Evolutionary conservation across 2,113 vertebrate species (phyloP), one percentile per base, ranked within the genome.

Genomic region (Bubo scandiacus): DNA sequence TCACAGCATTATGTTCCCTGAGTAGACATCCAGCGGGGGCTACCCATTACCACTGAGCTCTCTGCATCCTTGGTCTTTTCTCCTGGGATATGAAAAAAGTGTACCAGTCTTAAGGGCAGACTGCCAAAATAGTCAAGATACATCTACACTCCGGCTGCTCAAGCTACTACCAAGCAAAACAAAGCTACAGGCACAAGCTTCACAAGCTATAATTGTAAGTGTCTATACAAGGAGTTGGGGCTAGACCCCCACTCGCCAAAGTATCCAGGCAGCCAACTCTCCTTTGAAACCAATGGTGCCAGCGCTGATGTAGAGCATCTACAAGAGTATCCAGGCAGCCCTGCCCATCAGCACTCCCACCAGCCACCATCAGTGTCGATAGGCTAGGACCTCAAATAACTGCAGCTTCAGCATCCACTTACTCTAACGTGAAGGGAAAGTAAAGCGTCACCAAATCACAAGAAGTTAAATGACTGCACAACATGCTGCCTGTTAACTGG

Each of bases 51-150:
- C 2, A 2, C 40, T 85, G 30, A 89, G 77, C 23, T 61, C 57
- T 65, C 83, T n/a, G 54, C 19, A 90, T 47, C 68, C 55, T 78
- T 52, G 63, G 45, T 40, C 27, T 63, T 87, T 90, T 52, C 72
- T 84, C 54, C 21, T 49, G 61, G 43, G 68, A 62, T 52, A 57
- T 15, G 34, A 63, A 73, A 66, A 67, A 54, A 40, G 23, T 12
- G 82, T 12, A 36, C 34, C 27, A 58, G 34, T 65, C 78, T 96
- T 71, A 87, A 62, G 47, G 87, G 81, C 70, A 89, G 65, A 40
- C 61, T 87, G 52, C 43, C 81, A 82, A 85, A 88, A 90, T 3
- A 73, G 61, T 68, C 42, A 63, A 23, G 34, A 91, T 80, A 68
- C 8, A 75, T 40, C 51, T 42, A 82, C 17, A 83, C 61, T 30